Percentiles rank a stretch among this genome's conserved stretches.
Evolutionary conservation across 2,888 invertebrate genomes (phyloP).

Genomic region (Trissolcus brochymenae): DNA sequence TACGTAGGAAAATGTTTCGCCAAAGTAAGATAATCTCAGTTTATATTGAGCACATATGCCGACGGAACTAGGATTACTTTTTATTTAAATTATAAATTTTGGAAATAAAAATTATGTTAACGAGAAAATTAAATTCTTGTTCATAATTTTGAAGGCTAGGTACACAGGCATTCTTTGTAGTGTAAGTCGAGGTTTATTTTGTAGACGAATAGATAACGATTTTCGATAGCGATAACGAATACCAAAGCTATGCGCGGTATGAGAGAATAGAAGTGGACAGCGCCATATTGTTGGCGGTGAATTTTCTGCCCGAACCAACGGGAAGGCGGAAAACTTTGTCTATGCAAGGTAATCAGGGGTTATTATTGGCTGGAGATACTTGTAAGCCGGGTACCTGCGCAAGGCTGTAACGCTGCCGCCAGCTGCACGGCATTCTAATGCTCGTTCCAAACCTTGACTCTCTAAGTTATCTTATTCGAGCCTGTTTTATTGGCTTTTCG

Average conservation of each 20-base stretch:
- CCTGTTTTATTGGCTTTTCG: constrained; percentile 51
- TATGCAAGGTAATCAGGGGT: constrained; percentile 64
- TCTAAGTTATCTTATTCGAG: constrained; percentile 71
- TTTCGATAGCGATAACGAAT: constrained; percentile 65
- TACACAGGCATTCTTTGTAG: constrained; percentile 20
- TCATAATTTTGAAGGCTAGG: no score
- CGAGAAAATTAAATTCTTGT: no score
- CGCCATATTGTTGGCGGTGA: constrained; percentile 59
- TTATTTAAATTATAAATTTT: no score
- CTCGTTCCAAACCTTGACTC: constrained; percentile 67
- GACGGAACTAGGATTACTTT: no score
- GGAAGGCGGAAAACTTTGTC: constrained; percentile 60
- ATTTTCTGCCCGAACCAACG: constrained; percentile 56
- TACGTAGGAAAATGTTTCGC: background rate
- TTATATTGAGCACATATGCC: no score
- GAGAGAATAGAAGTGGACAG: constrained; percentile 62
- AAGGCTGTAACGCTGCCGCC: constrained; percentile 30
- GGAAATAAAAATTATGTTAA: no score
- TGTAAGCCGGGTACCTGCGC: constrained; percentile 31
- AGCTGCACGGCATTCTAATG: constrained; percentile 64
- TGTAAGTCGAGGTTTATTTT: constrained; percentile 34
- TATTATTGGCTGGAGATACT: constrained; percentile 65
- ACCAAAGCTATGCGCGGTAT: constrained; percentile 55
- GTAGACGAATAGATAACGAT: constrained; percentile 63
- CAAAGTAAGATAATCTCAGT: background rate